phyloP scores from a whole-genome alignment of 2,113 vertebrate genomes.

The Microcebus tavaratra region DNA sequence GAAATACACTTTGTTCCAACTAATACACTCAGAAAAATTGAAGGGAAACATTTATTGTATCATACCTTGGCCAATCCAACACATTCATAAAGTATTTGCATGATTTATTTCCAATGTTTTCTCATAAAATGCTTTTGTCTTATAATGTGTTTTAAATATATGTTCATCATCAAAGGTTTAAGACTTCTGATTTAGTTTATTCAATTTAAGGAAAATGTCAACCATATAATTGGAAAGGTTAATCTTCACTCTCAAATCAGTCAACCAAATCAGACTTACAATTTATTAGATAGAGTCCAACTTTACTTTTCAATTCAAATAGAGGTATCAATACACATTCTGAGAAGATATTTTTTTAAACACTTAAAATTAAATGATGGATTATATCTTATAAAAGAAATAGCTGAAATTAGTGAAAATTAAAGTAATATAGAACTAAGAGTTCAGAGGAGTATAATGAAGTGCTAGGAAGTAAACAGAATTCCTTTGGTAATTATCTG shows the following conservation, averaged over 20 bases:
- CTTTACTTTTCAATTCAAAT: neutral
- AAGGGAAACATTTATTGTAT: neutral
- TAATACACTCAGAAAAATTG: slow-evolving; percentile 2
- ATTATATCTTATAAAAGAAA: neutral
- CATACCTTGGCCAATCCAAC: neutral
- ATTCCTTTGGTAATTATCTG: neutral
- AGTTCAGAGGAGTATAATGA: neutral
- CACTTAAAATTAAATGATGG: neutral
- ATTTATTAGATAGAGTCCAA: neutral
- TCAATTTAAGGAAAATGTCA: slow-evolving; percentile 2
- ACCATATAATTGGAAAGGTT: neutral
- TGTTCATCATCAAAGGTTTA: slow-evolving; percentile 33
- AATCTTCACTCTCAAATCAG: neutral
- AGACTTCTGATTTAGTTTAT: neutral
- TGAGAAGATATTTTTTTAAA: neutral
- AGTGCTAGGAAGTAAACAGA: neutral
- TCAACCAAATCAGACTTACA: neutral
- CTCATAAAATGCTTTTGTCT: neutral
- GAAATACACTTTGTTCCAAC: slow-evolving; percentile 39
- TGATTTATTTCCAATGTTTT: neutral
- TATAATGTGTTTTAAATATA: neutral
- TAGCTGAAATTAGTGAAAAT: neutral
- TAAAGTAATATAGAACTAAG: neutral
- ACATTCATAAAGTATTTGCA: neutral
- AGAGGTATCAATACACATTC: neutral